Conservation (phyloP, 2,888 invertebrate species). For the Aelia acuminata region DNA sequence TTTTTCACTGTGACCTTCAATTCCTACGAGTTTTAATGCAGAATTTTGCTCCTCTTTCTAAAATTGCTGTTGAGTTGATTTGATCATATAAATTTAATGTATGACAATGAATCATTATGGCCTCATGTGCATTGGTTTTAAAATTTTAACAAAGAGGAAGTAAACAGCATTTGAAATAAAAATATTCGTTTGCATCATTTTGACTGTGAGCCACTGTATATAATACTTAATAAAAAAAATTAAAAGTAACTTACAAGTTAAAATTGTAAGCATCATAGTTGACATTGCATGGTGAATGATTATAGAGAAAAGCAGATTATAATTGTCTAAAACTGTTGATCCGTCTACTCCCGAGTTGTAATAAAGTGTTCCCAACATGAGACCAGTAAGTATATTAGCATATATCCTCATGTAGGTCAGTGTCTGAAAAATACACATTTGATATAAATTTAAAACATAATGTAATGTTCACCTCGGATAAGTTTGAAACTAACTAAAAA, state of each 20-base stretch:
- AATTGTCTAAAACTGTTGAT: slow-evolving; percentile 84
- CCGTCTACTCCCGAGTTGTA: slow-evolving; percentile 83
- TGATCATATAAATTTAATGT: too few species aligned
- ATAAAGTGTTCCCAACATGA: slow-evolving; percentile 84
- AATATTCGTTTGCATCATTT: too few species aligned
- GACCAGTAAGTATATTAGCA: slow-evolving; percentile 82
- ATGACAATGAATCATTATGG: too few species aligned
- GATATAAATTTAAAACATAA: background rate
- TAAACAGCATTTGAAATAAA: too few species aligned
- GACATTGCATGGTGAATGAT: slow-evolving; percentile 94
- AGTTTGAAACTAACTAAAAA: background rate
- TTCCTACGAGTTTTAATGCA: too few species aligned
- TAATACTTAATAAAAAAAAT: background rate
- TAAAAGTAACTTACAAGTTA: slow-evolving; percentile 79
- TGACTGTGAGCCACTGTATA: too few species aligned
- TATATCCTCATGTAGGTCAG: slow-evolving; percentile 82
- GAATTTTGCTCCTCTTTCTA: too few species aligned
- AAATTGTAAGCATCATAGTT: slow-evolving; percentile 90
- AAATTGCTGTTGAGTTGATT: too few species aligned
- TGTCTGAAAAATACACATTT: slow-evolving; percentile 73
- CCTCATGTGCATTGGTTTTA: too few species aligned
- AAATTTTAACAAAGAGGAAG: too few species aligned
- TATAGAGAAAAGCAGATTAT: slow-evolving; percentile 90
- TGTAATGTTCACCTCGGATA: too few species aligned
- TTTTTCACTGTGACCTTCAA: too few species aligned